phyloP scores from a whole-genome alignment of 2,888 invertebrate genomes.

The Drosophila tripunctata region DNA sequence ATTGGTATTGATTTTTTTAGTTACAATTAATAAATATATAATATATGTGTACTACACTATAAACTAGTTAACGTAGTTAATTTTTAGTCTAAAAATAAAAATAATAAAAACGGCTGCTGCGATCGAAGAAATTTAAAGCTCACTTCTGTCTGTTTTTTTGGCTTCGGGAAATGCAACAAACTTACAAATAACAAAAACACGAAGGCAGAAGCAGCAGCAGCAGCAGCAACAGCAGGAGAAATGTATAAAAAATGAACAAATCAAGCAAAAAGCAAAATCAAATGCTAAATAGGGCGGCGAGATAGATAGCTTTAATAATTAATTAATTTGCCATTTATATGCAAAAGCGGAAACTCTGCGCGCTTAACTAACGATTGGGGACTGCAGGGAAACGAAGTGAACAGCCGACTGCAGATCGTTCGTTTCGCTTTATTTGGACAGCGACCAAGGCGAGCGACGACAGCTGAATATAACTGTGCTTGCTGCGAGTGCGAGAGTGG shows the following conservation, averaged over 20 bases:
- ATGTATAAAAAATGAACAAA: conserved; percentile 5
- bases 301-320: conserved; percentile 52
- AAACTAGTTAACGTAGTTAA: too few relatives aligned
- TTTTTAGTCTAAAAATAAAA: too few relatives aligned
- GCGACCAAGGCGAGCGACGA: conserved; percentile 55
- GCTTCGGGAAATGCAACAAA: too few relatives aligned
- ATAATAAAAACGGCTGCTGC: too few relatives aligned
- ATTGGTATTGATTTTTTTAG: conserved; percentile 9
- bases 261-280: conserved; percentile 21
- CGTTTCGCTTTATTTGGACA: conserved; percentile 53
- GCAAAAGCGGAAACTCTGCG: conserved; percentile 48
- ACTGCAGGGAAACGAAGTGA: not conserved
- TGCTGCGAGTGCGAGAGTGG: conserved; percentile 30
- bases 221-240: too few relatives aligned
- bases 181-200: too few relatives aligned
- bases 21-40: conserved; percentile 30
- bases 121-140: too few relatives aligned
- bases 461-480: conserved; percentile 41
- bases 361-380: not conserved
- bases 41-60: too few relatives aligned
- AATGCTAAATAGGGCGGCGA: conserved; percentile 51
- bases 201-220: too few relatives aligned
- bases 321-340: conserved; percentile 71
- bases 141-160: too few relatives aligned
- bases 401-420: conserved; percentile 38